phyloP scores from a whole-genome alignment of 2,113 vertebrate species.

The Rhodinocichla rosea region DNA sequence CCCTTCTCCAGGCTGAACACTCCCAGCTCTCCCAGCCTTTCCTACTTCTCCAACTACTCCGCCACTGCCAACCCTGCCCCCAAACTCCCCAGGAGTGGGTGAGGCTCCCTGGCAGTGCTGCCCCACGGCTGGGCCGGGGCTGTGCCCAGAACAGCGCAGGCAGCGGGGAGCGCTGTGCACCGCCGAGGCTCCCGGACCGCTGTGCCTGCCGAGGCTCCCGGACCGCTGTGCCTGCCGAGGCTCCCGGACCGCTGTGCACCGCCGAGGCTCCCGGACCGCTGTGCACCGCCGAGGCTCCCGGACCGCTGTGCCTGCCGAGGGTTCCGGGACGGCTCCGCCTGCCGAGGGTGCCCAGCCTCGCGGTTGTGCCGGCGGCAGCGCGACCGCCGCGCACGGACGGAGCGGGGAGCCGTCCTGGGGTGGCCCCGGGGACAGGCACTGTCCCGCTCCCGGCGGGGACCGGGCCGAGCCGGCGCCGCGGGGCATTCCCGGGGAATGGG shows the following conservation, averaged over 20 bases:
- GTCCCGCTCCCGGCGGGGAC: neutral
- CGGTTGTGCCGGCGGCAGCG: neutral
- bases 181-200: too few species aligned
- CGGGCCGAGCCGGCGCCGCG: neutral
- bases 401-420: neutral
- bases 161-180: accelerated
- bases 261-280: too few species aligned
- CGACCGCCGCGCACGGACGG: neutral
- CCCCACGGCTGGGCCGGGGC: accelerated
- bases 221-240: too few species aligned
- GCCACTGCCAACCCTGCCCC: neutral
- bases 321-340: too few species aligned
- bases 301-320: too few species aligned
- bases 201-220: too few species aligned
- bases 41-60: neutral
- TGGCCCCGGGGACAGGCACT: neutral
- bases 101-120: neutral
- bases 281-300: too few species aligned
- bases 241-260: too few species aligned
- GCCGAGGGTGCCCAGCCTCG: neutral
- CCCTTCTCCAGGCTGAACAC: neutral
- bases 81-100: accelerated
- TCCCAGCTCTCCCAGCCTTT: neutral
- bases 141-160: accelerated
- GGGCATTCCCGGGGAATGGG: too few species aligned